Evolutionary conservation across 37 sponge, comb jelly and placozoan species (phyloP).

Genomic region (Spongilla lacustris): DNA sequence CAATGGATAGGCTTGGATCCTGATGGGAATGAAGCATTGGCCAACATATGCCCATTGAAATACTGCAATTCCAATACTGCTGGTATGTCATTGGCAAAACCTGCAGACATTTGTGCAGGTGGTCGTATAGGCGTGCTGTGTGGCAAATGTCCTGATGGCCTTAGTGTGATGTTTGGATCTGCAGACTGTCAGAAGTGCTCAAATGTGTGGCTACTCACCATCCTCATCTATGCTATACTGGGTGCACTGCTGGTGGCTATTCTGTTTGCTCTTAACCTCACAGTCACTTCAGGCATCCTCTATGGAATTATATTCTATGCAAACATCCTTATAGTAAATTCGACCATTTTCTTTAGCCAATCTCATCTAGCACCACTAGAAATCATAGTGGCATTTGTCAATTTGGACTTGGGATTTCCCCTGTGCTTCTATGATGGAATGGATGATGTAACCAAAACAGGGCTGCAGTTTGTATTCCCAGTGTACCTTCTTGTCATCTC

Average conservation of each 20-base stretch:
- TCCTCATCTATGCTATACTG: neutral
- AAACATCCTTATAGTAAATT: slow-evolving; percentile 29
- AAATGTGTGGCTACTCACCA: slow-evolving; percentile 19
- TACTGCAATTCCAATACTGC: neutral
- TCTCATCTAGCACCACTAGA: slow-evolving; percentile 8
- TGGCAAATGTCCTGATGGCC: slow-evolving; percentile 10
- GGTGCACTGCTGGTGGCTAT: slow-evolving; percentile 21
- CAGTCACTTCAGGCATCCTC: slow-evolving; percentile 33
- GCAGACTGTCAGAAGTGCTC: slow-evolving; percentile 31
- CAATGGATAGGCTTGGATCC: slow-evolving; percentile 16
- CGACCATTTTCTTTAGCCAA: neutral
- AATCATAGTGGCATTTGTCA: slow-evolving; percentile 37
- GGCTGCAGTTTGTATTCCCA: slow-evolving; percentile 60
- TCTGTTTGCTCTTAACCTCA: slow-evolving; percentile 34
- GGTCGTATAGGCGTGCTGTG: slow-evolving; percentile 37
- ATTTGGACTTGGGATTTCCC: slow-evolving; percentile 55
- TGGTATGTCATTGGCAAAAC: neutral
- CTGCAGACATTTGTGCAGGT: slow-evolving; percentile 12
- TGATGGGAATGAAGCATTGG: slow-evolving; percentile 8
- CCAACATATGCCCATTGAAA: neutral
- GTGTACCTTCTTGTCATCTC: slow-evolving; percentile 49
- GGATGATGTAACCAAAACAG: slow-evolving; percentile 44
- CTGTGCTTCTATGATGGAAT: slow-evolving; percentile 74
- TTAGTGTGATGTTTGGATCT: slow-evolving; percentile 33
- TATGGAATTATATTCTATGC: slow-evolving; percentile 50